These are phyloP conservation scores for Phalanger gymnotis DNA, from an alignment of 2,797 vertebrate species.

Conservation along the genomic window DNA sequence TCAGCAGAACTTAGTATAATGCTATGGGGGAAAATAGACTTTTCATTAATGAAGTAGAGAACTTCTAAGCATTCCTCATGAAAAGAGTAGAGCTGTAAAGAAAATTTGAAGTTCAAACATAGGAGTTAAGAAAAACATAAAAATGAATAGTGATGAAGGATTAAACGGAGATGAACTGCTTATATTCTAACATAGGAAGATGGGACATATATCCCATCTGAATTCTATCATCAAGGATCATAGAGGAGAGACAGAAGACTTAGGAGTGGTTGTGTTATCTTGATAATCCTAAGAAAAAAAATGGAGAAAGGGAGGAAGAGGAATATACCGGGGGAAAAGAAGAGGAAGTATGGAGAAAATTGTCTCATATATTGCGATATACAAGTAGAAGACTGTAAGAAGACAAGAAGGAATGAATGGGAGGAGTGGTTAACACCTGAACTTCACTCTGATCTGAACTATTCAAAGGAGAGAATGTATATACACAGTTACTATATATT, in stretches of 20 bases:
- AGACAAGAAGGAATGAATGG: neutral
- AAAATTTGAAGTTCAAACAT: no score
- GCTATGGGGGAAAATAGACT: neutral
- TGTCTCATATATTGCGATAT: no score
- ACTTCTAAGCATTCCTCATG: neutral
- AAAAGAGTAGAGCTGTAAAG: no score
- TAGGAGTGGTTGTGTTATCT: neutral
- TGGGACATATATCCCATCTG: neutral
- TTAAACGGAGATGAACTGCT: no score
- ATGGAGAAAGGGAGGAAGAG: neutral
- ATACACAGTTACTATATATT: no score
- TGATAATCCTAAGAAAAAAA: neutral
- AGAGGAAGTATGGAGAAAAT: no score
- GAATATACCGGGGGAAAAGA: no score
- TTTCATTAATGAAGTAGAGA: neutral
- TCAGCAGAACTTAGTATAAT: neutral
- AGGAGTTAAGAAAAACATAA: no score
- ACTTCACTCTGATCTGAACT: neutral
- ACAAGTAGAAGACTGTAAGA: neutral
- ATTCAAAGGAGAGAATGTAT: neutral
- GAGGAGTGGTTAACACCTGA: neutral
- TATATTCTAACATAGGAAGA: neutral
- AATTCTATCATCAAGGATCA: neutral
- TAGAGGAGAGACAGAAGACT: neutral
- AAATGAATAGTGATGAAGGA: no score